Base-by-base conservation (phyloP, 2,888 invertebrate genomes). In the Drosophila testacea region DNA sequence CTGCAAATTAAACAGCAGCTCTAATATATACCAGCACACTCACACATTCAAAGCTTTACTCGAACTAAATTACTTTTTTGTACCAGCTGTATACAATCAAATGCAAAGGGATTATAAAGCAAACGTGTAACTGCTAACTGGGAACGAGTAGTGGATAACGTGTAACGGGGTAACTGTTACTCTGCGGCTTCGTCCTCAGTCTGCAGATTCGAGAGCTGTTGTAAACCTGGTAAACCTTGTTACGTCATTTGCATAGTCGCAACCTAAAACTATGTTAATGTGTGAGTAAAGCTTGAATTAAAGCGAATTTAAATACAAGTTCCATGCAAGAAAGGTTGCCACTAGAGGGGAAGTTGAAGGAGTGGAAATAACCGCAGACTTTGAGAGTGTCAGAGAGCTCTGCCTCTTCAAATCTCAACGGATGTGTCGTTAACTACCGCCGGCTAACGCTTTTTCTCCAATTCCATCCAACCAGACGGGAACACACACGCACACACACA, bases 71-170 rank as follows among this genome's bases (percentile, higher is more conserved):
- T 88, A 85, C 81, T 83, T 83, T 81, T 73, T 78, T 83, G 68
- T 70, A 42, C 56, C 77, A 85, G 77, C 81, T 88, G 81, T 83
- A 88, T 70, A 85, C 83, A 87, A 84, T 87, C 82, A 88, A 86
- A 88, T 84, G 87, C 76, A 87, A 81, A 55, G 74, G 82, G 85
- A 89, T 89, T 86, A 89, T 84, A 86, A 86, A 82, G 73, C 87
- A 87, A 76, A 73, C 81, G 57, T 47, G 84, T 79, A 76, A 80
- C 73, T 66, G 60, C 78, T 69, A 74, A 79, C 65, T 62, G 73
- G 76, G 60, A 66, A 56, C 61, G 39, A 61, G 56, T 63, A 65
- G 42, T 66, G 28, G 65, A 50, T 55, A 61, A 66, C 76, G 57
- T 69, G 68, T 60, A 69, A 36, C 63, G 38, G 32, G 46, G 62